phyloP scores from a whole-genome alignment of 2,797 vertebrate genomes.

The Sorex maritimensis region DNA sequence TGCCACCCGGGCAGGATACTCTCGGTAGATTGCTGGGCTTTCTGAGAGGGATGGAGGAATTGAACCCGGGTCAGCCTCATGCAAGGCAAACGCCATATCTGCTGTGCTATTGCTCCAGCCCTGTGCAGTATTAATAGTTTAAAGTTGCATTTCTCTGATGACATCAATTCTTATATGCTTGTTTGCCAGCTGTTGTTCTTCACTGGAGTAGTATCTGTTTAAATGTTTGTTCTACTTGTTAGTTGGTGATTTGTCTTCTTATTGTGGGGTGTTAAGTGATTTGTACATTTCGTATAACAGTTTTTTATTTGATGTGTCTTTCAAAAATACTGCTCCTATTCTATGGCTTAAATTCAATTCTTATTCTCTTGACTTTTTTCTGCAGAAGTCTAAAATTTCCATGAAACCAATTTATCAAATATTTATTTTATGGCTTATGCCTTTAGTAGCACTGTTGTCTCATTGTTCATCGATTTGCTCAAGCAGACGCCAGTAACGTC shows the following conservation, averaged over 20 bases:
- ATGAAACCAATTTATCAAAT: not conserved
- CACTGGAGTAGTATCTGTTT: not conserved
- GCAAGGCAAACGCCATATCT: no score
- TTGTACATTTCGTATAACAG: not conserved
- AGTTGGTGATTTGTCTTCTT: conserved; percentile 13
- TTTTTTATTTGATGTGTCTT: not conserved
- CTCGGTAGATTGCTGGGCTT: no score
- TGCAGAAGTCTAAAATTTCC: not conserved
- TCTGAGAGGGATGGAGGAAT: no score
- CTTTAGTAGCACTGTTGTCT: not conserved
- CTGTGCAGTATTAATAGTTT: not conserved
- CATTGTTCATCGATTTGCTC: no score
- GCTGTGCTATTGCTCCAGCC: no score
- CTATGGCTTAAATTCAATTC: not conserved
- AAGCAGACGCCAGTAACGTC: no score
- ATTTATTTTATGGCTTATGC: not conserved
- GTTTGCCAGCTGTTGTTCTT: not conserved
- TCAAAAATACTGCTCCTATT: conserved; percentile 15
- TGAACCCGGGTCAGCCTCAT: no score
- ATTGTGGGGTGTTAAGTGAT: not conserved
- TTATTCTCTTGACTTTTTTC: not conserved
- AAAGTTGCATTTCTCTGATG: conserved; percentile 32
- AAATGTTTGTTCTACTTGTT: not conserved
- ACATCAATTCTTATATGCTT: conserved; percentile 12
- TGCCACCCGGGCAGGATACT: no score